Conservation (phyloP, 2,113 vertebrate genomes). For the Platysteira castanea region DNA sequence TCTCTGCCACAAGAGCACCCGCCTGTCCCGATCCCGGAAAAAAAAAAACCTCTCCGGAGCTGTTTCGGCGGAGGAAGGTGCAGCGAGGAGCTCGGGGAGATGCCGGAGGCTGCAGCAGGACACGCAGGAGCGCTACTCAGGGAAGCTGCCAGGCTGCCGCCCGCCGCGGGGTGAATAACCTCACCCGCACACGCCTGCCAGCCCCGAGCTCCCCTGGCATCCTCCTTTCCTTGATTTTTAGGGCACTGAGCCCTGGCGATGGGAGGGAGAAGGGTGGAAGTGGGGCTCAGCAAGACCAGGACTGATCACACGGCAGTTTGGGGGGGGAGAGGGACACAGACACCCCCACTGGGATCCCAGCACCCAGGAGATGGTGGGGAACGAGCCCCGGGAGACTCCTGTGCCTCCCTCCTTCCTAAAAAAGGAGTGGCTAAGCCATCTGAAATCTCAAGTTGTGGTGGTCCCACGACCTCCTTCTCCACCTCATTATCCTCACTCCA, state of each 20-base stretch:
- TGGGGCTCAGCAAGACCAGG: background rate
- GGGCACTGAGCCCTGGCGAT: background rate
- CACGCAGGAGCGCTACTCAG: background rate
- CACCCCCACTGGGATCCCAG: background rate
- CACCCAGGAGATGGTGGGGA: accelerated
- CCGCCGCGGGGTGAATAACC: background rate
- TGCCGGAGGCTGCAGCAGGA: background rate
- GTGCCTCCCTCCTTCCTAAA: background rate
- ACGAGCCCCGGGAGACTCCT: background rate
- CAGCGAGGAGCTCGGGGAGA: background rate
- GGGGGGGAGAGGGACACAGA: background rate
- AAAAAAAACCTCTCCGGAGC: background rate
- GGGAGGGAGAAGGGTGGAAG: background rate
- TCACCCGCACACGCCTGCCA: background rate
- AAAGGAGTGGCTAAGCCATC: background rate
- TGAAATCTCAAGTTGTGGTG: accelerated
- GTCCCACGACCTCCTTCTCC: background rate
- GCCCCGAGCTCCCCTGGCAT: background rate
- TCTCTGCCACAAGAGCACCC: background rate
- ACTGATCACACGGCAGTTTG: accelerated
- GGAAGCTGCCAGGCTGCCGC: background rate
- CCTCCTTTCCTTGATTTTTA: background rate
- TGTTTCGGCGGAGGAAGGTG: background rate
- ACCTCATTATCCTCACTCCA: background rate
- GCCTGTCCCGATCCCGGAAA: background rate